Percentiles rank a stretch among this genome's conserved stretches.
phyloP scores from a whole-genome alignment of 2,888 invertebrate genomes.

The Adineta ricciae region DNA sequence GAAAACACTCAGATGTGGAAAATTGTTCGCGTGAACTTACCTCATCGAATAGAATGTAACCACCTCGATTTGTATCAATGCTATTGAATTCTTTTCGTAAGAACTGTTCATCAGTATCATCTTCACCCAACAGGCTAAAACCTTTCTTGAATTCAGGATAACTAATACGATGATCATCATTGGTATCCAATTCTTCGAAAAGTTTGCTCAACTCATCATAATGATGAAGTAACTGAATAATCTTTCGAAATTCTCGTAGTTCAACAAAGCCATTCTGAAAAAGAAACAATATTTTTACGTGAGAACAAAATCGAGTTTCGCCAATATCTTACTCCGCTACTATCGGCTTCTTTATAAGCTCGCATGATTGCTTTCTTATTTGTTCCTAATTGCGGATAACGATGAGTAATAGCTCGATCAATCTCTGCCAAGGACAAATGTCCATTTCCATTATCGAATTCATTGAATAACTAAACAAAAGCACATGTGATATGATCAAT shows the following conservation, averaged over 20 bases:
- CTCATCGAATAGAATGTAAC: constrained; percentile 19
- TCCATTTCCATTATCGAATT: background rate
- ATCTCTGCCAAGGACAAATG: background rate
- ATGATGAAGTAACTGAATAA: background rate
- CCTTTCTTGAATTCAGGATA: background rate
- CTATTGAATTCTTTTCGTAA: background rate
- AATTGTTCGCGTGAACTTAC: background rate
- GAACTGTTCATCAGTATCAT: background rate
- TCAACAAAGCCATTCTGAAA: background rate
- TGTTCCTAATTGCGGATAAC: background rate
- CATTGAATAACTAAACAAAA: background rate
- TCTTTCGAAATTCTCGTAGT: background rate
- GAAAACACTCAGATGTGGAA: background rate
- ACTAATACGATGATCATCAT: constrained; percentile 2
- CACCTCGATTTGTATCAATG: constrained; percentile 12
- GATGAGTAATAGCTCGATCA: background rate
- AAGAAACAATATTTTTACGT: background rate
- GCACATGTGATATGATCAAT: no score
- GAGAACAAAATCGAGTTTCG: no score
- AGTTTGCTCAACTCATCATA: background rate
- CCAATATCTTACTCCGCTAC: background rate
- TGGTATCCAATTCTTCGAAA: background rate
- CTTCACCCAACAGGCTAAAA: background rate
- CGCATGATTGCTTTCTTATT: background rate
- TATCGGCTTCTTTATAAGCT: background rate